Conservation (phyloP, 2,113 vertebrate genomes). For the Podarcis raffonei region DNA sequence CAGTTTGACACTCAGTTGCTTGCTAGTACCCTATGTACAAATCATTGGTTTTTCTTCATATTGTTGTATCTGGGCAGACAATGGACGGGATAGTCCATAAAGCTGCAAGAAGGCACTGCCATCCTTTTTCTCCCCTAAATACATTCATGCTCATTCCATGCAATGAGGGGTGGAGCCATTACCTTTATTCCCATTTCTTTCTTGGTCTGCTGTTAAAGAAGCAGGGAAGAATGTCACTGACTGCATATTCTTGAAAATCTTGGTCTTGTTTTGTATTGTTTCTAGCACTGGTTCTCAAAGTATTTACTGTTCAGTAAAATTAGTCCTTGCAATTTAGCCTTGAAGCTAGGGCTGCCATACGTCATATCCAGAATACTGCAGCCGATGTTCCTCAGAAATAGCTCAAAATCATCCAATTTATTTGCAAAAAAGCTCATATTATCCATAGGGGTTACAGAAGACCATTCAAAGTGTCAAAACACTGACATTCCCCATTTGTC, state of each 20-base stretch:
- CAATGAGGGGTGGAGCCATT: neutral
- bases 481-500: neutral
- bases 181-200: neutral
- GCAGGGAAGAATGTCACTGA: neutral
- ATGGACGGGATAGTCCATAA: neutral
- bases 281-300: neutral
- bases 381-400: too few species aligned
- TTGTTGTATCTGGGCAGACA: neutral
- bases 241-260: neutral
- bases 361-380: too few species aligned
- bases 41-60: neutral
- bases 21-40: neutral
- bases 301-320: slow-evolving; percentile 3
- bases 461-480: neutral
- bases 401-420: too few species aligned
- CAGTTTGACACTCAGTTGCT: neutral
- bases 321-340: neutral
- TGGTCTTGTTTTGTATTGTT: neutral
- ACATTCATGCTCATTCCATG: neutral
- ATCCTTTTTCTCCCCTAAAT: neutral
- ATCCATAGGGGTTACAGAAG: neutral
- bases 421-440: neutral
- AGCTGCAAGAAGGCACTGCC: neutral
- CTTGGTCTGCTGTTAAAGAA: neutral
- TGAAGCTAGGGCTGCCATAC: neutral